phyloP scores from a whole-genome alignment of 2,113 vertebrate species.

The Thalassarche chlororhynchos region DNA sequence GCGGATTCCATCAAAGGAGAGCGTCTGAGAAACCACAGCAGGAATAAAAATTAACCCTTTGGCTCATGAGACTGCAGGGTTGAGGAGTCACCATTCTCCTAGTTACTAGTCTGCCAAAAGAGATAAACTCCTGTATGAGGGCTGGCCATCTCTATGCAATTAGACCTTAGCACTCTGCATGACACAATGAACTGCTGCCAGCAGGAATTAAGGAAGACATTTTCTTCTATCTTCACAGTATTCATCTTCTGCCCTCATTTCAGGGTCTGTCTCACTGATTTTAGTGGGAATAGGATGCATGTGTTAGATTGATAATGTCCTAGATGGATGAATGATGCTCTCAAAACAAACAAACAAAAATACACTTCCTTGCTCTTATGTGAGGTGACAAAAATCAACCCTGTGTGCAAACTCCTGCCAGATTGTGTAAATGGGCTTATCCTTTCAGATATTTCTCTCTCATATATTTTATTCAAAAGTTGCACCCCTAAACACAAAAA shows the following conservation, averaged over 20 bases:
- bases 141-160: constrained; percentile 30
- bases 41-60: constrained; percentile 61
- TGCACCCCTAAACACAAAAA: neutral
- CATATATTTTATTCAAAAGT: neutral
- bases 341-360: neutral
- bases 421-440: neutral
- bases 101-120: constrained; percentile 12
- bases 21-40: constrained; percentile 1
- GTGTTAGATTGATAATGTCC: neutral
- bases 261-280: neutral
- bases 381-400: neutral
- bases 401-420: neutral
- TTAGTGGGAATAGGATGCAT: neutral
- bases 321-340: neutral
- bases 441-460: neutral
- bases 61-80: neutral
- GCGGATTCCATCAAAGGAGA: constrained; percentile 57
- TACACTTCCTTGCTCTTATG: neutral
- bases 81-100: neutral
- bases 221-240: constrained; percentile 22
- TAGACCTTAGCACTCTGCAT: constrained; percentile 40
- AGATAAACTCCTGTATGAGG: constrained; percentile 18
- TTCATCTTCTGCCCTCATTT: constrained; percentile 32
- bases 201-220: constrained; percentile 47
- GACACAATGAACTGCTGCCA: constrained; percentile 49